Percentiles rank a stretch among this genome's conserved stretches.
These are phyloP conservation scores for Clamator glandarius DNA, from an alignment of 2,797 vertebrate species.

Conservation along the genomic window DNA sequence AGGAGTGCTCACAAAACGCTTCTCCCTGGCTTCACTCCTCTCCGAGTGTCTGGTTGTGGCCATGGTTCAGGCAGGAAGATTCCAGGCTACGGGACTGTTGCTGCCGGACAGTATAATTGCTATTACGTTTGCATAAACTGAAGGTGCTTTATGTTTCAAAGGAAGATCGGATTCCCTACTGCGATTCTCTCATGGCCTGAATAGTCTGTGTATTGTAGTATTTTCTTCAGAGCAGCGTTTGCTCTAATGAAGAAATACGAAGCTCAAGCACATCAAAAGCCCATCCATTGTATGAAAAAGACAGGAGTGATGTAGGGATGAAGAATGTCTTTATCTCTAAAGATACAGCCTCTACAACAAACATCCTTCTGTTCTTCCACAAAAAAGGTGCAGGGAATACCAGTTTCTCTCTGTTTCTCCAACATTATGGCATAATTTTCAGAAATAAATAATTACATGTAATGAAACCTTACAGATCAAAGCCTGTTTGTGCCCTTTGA, in stretches of 20 bases:
- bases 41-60: neutral
- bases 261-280: slow-evolving; percentile 3
- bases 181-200: neutral
- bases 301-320: neutral
- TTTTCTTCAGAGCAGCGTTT: neutral
- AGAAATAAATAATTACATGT: slow-evolving; percentile 12
- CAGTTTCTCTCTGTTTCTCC: neutral
- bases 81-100: neutral
- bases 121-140: neutral
- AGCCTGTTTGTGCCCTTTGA: slow-evolving; percentile 13
- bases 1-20: neutral
- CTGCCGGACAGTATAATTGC: neutral
- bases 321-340: slow-evolving; percentile 5
- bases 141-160: slow-evolving; percentile 43
- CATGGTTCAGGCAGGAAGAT: neutral
- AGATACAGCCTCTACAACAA: neutral
- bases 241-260: neutral
- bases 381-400: neutral
- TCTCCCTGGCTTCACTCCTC: neutral
- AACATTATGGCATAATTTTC: neutral
- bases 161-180: neutral
- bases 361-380: neutral
- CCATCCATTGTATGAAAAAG: neutral
- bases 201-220: neutral
- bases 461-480: slow-evolving; percentile 44